Evolutionary conservation across 2,113 vertebrate genomes (phyloP), one percentile per base, ranked within the genome.

Genomic region (Athene noctua): DNA sequence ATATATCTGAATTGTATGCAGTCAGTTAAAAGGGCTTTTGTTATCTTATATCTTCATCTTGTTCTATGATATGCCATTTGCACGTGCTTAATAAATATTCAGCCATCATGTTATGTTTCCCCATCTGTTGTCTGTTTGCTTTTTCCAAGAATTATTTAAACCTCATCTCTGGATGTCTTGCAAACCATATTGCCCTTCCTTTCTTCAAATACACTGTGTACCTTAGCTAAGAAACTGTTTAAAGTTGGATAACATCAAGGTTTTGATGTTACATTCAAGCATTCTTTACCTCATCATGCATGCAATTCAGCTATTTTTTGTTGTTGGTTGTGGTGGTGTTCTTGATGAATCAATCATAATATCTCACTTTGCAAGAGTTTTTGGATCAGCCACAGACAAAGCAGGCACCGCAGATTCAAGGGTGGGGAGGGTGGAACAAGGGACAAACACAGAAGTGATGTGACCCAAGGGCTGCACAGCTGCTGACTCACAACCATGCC

Each of bases 11-110:
- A 18, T 29, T 19, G 2, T 22, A 51, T 40, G 22, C 14, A 59
- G 4, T 44, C 23, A 62, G 14, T 23, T 49, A 22, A 82, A 57
- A 29, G 9, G 2, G 2, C 0, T 19, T 78, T 46, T 54, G 5
- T 29, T 54, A 51, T 58, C 74, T 79, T 79, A 10, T 49, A 40
- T 9, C 4, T 95, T 36, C 65, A 32, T 54, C 11, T 71, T 68
- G 7, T 81, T 91, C 58, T 36, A 8, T 70, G 9, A 30, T 27
- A 10, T 42, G 18, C 5, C 16, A 62, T 59, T 93, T 52, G 30
- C 15, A 52, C 5, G 7, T 29, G 22, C 46, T 79, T 83, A 58
- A 47, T 27, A 65, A 40, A 44, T 73, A 20, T 25, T 67, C 44
- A 80, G 15, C 15, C 13, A 65, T 42, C 8, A 20, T 38, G 10